Base-by-base conservation (phyloP, 2,797 vertebrate genomes). In the Lagorchestes hirsutus region DNA sequence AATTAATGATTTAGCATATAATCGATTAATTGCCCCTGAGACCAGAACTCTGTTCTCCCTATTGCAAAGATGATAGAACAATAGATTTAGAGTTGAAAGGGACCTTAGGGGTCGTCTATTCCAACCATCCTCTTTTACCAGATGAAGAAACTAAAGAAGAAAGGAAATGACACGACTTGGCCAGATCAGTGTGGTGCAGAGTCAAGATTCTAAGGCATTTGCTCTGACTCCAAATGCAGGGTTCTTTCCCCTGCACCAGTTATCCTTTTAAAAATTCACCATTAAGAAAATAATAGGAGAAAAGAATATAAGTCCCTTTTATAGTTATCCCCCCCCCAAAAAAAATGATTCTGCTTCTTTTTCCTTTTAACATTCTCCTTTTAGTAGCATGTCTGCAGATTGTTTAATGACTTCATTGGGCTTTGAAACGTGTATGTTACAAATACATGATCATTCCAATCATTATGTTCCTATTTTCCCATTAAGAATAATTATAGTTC, bases 401-500 rank as follows among this genome's bases (percentile, higher is more conserved):
- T 97, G 97, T 96, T 97, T 98, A 98, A 98, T 98, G 95, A 98
- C 95, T 96, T 98, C 97, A 67, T 24, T 97, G 97, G 96, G 98
- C 97, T 98, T 97, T 98, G 97, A 97, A 98, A 98, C 93, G 90
- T 22, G 10, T 97, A 95, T 93, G 95, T 98, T 97, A 97, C 95
- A 96, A 93, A 98, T 55, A 96, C 95, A 96, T 97, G 97, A 98
- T 98, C 97, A 95, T 97, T 93, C 95, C 97, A 98, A 97, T 97
- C 97, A 98, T 98, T 97, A 98, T 95, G 96, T 98, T 97, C 97
- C 90, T 96, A 98, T 98, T 98, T 97, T 97, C 97, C 96, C 97
- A 98, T 98, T 97, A 98, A 98, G 97, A 97, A 97, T 97, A 98
- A 98, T 98, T 96, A 98, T 94, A 96, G 97, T 96, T 97, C 95